Conservation (phyloP, 37 sponge, comb jelly and placozoan genomes). For the Hormiphora californensis region DNA sequence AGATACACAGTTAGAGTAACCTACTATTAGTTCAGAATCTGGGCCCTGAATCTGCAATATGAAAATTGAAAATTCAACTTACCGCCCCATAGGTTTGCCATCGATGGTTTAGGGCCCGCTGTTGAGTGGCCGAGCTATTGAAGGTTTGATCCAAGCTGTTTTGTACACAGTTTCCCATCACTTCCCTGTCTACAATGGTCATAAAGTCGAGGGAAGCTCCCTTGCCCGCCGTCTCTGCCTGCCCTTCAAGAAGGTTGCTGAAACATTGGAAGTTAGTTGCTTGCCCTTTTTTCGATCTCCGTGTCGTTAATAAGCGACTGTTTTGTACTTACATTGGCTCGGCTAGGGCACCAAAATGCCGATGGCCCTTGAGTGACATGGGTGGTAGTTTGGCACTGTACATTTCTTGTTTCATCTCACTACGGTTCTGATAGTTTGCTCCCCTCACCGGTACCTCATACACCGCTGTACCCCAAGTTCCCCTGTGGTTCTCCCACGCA, state of each 20-base stretch:
- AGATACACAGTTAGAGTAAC: not conserved
- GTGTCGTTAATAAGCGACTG: not conserved
- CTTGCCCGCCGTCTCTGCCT: not conserved
- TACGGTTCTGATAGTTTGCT: not conserved
- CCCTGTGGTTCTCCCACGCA: constrained; percentile 47
- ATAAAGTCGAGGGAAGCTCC: not conserved
- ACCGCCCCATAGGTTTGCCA: constrained; percentile 8
- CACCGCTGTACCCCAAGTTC: constrained; percentile 46
- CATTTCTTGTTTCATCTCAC: not conserved
- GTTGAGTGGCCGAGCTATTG: not conserved
- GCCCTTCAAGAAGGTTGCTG: constrained; percentile 11
- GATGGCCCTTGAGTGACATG: constrained; percentile 3
- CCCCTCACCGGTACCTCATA: not conserved
- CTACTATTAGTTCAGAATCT: not conserved
- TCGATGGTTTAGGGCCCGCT: not conserved
- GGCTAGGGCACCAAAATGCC: constrained; percentile 24
- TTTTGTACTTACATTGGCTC: constrained; percentile 34
- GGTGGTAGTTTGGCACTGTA: constrained; percentile 13
- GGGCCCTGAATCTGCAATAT: not conserved
- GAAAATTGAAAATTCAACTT: not conserved
- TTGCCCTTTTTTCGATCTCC: not conserved
- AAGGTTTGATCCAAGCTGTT: not conserved
- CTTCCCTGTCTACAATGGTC: not conserved
- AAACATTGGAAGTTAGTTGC: not conserved
- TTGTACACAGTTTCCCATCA: not conserved